Evolutionary conservation across 1,140 invertebrate species (phyloP).

Genomic region (Tetragnatha versicolor): DNA sequence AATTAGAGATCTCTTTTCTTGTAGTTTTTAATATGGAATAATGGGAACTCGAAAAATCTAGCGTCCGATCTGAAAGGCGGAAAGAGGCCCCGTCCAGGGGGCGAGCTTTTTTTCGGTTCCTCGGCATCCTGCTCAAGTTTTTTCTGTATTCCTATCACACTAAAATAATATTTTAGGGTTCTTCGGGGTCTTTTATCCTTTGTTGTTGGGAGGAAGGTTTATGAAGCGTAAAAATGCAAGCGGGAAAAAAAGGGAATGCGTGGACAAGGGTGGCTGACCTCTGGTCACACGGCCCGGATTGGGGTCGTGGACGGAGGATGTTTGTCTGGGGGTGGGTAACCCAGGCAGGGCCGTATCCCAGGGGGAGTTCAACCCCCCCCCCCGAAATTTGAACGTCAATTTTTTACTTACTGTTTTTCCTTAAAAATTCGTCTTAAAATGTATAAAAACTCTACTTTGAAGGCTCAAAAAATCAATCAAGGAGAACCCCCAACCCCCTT

Average conservation of each 20-base stretch:
- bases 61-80: slow-evolving; percentile 6
- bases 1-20: not conserved
- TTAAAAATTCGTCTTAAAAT: no score
- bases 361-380: no score
- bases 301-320: no score
- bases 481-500: no score
- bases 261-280: no score
- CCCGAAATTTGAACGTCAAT: no score
- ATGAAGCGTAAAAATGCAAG: slow-evolving; percentile 4
- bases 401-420: no score
- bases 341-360: no score
- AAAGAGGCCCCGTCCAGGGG: slow-evolving; percentile 11
- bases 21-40: slow-evolving; percentile 15
- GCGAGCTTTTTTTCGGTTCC: not conserved
- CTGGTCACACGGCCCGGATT: no score
- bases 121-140: not conserved
- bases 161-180: slow-evolving; percentile 6
- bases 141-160: not conserved
- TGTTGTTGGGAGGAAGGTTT: not conserved
- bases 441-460: no score
- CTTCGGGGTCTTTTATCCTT: not conserved
- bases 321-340: no score
- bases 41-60: slow-evolving; percentile 19
- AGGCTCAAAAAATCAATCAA: no score
- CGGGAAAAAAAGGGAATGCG: not conserved